These are phyloP conservation scores for Tachuris rubrigastra DNA, from an alignment of 2,113 vertebrate species.

Conservation along the genomic window DNA sequence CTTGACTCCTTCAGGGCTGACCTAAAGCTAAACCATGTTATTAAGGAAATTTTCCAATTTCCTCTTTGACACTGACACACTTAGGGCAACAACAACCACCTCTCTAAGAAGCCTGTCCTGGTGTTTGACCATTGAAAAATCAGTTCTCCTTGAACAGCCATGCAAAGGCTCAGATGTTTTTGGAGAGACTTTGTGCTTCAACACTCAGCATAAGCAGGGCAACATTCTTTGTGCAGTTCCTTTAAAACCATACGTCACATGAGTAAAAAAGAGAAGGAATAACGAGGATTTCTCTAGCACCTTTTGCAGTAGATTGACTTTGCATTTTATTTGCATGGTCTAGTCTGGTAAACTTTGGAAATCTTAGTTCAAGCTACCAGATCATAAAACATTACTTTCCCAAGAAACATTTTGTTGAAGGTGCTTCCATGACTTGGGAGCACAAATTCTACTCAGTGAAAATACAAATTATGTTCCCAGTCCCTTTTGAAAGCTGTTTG, in stretches of 20 bases:
- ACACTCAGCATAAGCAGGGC: not conserved
- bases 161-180: not conserved
- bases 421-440: not conserved
- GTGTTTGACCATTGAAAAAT: not conserved
- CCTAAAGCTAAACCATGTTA: accelerated
- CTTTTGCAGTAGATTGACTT: not conserved
- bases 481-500: not conserved
- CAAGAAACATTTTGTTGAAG: not conserved
- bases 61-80: not conserved
- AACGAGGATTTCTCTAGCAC: not conserved
- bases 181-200: not conserved
- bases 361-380: not conserved
- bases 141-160: not conserved
- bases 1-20: not conserved
- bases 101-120: not conserved
- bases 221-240: not conserved
- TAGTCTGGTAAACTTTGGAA: not conserved
- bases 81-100: not conserved
- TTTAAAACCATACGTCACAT: not conserved
- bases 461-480: not conserved
- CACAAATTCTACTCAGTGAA: not conserved
- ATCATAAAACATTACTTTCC: not conserved
- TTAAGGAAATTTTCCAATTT: not conserved
- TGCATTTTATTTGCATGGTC: not conserved
- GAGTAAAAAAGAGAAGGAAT: not conserved